A percentile compares a stretch with the other conserved stretches of the same genome.
These are phyloP conservation scores for Myotis lucifugus DNA, from an alignment of 2,113 vertebrate species.

Conservation along the genomic window DNA sequence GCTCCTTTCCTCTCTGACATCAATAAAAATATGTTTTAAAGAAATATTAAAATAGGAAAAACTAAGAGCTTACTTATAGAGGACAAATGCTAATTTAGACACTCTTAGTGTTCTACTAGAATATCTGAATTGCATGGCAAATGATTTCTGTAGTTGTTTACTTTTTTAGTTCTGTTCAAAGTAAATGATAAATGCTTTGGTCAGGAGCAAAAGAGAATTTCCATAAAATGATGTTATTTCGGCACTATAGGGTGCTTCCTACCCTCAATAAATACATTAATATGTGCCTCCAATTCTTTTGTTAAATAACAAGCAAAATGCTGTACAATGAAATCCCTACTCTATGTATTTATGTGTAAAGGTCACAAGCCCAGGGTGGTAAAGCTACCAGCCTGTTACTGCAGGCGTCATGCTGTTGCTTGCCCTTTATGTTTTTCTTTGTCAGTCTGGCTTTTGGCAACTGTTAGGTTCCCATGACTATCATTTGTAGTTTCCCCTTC, in stretches of 20 bases:
- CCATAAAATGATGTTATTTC: not conserved
- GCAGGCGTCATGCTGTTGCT: constrained; percentile 18
- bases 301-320: not conserved
- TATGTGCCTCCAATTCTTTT: not conserved
- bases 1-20: no score
- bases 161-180: constrained; percentile 26
- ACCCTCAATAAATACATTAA: not conserved
- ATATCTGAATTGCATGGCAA: not conserved
- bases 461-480: constrained; percentile 21
- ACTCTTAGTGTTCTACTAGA: not conserved
- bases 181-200: not conserved
- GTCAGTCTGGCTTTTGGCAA: constrained; percentile 40
- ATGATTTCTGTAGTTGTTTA: not conserved
- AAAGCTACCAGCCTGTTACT: not conserved
- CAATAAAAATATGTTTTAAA: no score
- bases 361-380: constrained; percentile 26
- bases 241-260: not conserved
- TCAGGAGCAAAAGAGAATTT: not conserved
- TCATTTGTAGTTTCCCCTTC: constrained; percentile 55
- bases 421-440: constrained; percentile 54
- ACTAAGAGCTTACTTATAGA: not conserved
- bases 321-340: not conserved
- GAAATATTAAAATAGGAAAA: not conserved
- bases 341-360: constrained; percentile 41
- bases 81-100: not conserved